Evolutionary conservation across 2,888 invertebrate genomes (phyloP), one percentile per base, ranked within the genome.

Genomic region (Cosmia pyralina): DNA sequence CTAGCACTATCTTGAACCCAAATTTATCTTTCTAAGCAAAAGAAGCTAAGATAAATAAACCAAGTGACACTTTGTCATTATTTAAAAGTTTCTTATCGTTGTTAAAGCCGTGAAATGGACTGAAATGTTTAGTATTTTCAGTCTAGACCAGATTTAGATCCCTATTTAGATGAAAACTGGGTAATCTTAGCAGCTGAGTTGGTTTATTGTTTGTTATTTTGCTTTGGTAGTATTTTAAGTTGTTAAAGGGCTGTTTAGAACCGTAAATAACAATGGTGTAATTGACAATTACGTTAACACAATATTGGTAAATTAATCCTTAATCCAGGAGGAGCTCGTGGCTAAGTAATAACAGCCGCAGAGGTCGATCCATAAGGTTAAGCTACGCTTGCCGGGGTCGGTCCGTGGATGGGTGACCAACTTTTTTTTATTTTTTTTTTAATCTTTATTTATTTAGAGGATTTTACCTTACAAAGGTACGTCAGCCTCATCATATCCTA

Each of bases 111-210:
- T 78, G 73, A 69, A 82, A 82, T 82, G 52, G 57, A 70, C 67
- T 72, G 65, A 77, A 77, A 73, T 69, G 46, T 71, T 75, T 79
- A 81, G 78, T 77, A 62, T 80, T 71, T 75, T 79, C 19, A 79
- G 81, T 81, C 81, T 81, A 81, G 81, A 79, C 84, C 62, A 69
- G 68, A 79, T 81, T 79, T 75, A 79, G 68, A 83, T 81, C 70
- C 60, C 62, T 63, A 79, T 81, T 81, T 75, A 81, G 75, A 79
- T 79, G 50, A 53, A 71, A 63, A 83, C 22, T 67, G 64, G 65
- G 58, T 58, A 70, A 75, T 75, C 52, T 71, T 48, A 66, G n/a
- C 38, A 46, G 68, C 64, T 53, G 50, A 53, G 13, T 75, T 79
- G 48, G 38, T 79, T 69, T 79, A 55, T 69, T 65, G 50, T 68